Base-by-base conservation (phyloP, 2,797 vertebrate genomes). In the Spatula clypeata region DNA sequence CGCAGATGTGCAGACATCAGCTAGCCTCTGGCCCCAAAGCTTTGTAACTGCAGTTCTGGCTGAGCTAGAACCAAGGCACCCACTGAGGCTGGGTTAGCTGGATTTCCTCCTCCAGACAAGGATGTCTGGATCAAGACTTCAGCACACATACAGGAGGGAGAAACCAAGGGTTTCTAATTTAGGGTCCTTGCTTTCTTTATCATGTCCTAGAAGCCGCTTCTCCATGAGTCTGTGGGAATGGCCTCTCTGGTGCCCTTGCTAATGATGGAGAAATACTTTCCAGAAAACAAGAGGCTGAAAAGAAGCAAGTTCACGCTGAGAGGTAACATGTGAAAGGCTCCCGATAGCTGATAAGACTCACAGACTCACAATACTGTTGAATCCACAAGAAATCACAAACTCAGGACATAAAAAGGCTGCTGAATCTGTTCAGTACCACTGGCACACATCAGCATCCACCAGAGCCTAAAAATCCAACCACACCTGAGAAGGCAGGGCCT, bases 281-380 rank as follows among this genome's bases (percentile, higher is more conserved):
- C 51, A 70, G 73, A 54, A 79, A 79, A 64, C 18, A 60, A 34
- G 51, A 87, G 31, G 44, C 61, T 79, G 77, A 79, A 74, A 64
- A 64, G 23, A 49, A 55, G 23, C 38, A 49, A 58, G 19, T 54
- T 64, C 2, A 0, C 32, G 45, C 7, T 10, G 61, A 74, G 11
- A 17, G 4, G 6, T 27, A 44, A 55, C 0, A 0, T 6, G 12
- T 34, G n/a, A 75, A 75, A 55, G 64, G 21, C 36, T 88, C 42
- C 40, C 21, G 32, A 57, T 29, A 61, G 12, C 40, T 55, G 27
- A 7, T n/a, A 51, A 49, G 27, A n/a, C 1, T 3, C 1, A 1
- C 19, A 60, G 44, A 31, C 27, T 53, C 64, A 8, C 0, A 1
- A 13, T 64, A 32, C 62, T 44, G 32, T 31, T 84, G 55, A 61